These are phyloP conservation scores for Pectinophora gossypiella DNA, from an alignment of 1,140 invertebrate genomes.

Conservation along the genomic window DNA sequence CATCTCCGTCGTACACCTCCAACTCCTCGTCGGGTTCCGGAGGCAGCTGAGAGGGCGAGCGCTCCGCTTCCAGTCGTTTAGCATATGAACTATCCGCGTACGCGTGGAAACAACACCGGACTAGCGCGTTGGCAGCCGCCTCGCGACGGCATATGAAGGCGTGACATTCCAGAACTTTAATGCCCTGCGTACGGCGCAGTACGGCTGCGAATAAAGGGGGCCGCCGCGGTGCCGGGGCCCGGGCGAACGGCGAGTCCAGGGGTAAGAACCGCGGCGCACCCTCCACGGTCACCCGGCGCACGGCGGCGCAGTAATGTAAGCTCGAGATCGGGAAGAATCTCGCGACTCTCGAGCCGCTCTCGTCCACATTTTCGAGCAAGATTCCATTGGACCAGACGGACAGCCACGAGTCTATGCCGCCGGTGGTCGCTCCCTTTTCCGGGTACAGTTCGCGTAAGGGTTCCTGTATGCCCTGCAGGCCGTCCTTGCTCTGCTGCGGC, in stretches of 20 bases:
- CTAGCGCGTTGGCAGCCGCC: conserved; percentile 94
- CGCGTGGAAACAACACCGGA: conserved; percentile 95
- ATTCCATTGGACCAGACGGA: conserved; percentile 98
- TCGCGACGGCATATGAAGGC: conserved; percentile 98
- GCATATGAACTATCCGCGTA: conserved; percentile 96
- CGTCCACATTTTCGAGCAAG: conserved; percentile 96
- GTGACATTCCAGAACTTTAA: conserved; percentile 99
- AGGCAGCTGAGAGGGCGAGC: conserved; percentile 70
- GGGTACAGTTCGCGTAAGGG: conserved; percentile 97
- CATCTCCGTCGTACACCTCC: conserved; percentile 90
- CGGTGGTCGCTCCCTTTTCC: conserved; percentile 89
- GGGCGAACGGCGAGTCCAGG: conserved; percentile 95
- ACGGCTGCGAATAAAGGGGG: conserved; percentile 99
- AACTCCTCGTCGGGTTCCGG: conserved; percentile 82
- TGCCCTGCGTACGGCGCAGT: conserved; percentile 95
- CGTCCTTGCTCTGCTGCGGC: conserved; percentile 98
- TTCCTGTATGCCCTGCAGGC: conserved; percentile 97
- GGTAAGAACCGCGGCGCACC: conserved; percentile 93
- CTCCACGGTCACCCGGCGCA: conserved; percentile 86
- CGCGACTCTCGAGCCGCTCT: conserved; percentile 94
- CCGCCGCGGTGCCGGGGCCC: conserved; percentile 89
- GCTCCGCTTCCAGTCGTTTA: conserved; percentile 82
- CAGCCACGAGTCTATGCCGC: conserved; percentile 97
- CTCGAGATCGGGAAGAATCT: conserved; percentile 98
- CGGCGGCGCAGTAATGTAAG: conserved; percentile 98